These are phyloP conservation scores for Bombus superbus DNA, from an alignment of 1,140 invertebrate species.

Conservation along the genomic window DNA sequence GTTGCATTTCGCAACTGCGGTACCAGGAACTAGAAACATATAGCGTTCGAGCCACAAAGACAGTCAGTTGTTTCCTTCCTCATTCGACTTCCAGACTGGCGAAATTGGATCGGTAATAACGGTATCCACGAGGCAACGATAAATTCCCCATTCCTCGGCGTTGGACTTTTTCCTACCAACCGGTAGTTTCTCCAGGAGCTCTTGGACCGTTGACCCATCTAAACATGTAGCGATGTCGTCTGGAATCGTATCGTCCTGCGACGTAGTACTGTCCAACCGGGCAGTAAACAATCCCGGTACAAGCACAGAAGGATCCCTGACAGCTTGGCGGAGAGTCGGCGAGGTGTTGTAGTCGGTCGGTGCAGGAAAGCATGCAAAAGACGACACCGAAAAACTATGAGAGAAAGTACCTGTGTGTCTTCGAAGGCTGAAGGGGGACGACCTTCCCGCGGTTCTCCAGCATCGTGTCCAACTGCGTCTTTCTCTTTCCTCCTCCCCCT, in stretches of 20 bases:
- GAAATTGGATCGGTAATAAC: constrained; percentile 50
- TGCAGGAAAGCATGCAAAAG: constrained; percentile 52
- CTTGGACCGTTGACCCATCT: constrained; percentile 50
- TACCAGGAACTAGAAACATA: neutral
- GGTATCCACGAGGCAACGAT: constrained; percentile 32
- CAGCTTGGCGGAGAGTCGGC: neutral
- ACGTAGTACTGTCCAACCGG: constrained; percentile 21
- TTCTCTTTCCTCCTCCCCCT: constrained; percentile 48
- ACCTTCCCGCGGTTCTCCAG: constrained; percentile 67
- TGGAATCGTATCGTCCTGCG: constrained; percentile 33
- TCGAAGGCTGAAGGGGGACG: constrained; percentile 61
- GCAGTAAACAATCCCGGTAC: constrained; percentile 57
- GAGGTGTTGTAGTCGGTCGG: constrained; percentile 38
- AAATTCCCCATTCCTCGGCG: constrained; percentile 3
- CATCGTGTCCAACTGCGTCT: constrained; percentile 63
- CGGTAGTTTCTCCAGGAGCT: constrained; percentile 30
- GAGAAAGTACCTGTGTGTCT: constrained; percentile 70
- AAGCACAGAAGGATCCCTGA: constrained; percentile 22
- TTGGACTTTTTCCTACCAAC: neutral
- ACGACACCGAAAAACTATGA: constrained; percentile 68
- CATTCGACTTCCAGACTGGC: constrained; percentile 21
- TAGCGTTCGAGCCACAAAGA: neutral
- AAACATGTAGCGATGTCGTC: constrained; percentile 26
- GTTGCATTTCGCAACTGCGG: neutral
- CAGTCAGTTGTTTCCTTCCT: neutral